Conservation (phyloP, 2,797 vertebrate species). For the Ctenopoma kingsleyae region DNA sequence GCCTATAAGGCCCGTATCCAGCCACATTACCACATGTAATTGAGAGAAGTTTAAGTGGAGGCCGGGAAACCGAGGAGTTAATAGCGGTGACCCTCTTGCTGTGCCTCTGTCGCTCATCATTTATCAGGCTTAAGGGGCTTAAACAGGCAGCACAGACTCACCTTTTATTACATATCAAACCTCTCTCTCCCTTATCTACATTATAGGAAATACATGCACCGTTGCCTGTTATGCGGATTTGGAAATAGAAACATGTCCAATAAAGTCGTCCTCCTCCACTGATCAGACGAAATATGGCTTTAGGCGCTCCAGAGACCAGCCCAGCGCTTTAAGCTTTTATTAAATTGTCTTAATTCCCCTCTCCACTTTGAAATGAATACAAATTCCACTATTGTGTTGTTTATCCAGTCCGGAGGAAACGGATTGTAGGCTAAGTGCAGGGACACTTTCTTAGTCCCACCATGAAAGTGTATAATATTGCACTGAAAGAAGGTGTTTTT, state of each 20-base stretch:
- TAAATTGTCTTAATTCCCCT: conserved; percentile 78
- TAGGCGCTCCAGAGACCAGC: conserved; percentile 70
- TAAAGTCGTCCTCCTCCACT: conserved; percentile 80
- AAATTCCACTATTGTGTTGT: conserved; percentile 64
- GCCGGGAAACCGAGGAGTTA: conserved; percentile 83
- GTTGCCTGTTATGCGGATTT: conserved; percentile 83
- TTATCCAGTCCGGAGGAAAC: conserved; percentile 58
- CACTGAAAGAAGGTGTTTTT: conserved; percentile 8
- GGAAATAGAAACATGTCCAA: conserved; percentile 83
- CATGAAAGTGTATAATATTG: conserved; percentile 40
- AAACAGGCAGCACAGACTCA: conserved; percentile 82
- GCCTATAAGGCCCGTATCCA: conserved; percentile 70
- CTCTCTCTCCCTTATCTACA: conserved; percentile 81
- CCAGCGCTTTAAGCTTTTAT: conserved; percentile 76
- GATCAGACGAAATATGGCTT: conserved; percentile 81
- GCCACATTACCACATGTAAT: conserved; percentile 82
- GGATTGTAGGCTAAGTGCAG: conserved; percentile 17
- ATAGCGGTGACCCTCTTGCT: conserved; percentile 86
- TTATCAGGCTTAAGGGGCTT: conserved; percentile 87
- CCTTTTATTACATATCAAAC: conserved; percentile 85
- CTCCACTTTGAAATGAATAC: conserved; percentile 66
- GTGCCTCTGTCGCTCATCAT: conserved; percentile 87
- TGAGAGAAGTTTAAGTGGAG: conserved; percentile 86
- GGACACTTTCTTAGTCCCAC: conserved; percentile 45
- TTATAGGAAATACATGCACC: conserved; percentile 80